Conservation (phyloP, 2,888 invertebrate genomes). For the Eupithecia insigniata region DNA sequence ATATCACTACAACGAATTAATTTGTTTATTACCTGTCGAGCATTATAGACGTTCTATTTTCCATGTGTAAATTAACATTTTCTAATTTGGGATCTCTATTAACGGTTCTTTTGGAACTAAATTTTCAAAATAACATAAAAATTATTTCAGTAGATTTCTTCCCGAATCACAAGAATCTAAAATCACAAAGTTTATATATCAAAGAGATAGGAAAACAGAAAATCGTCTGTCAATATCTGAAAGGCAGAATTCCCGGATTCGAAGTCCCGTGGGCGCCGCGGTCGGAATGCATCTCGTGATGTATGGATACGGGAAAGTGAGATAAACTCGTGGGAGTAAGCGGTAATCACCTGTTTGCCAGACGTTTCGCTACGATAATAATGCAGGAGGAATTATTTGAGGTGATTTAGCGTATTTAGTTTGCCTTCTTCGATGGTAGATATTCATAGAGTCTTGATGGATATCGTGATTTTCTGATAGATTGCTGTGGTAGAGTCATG, state of each 20-base stretch:
- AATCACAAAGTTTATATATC: constrained; percentile 10
- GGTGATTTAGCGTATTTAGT: not conserved
- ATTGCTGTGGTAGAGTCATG: not conserved
- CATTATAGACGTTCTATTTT: constrained; percentile 35
- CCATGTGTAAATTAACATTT: not conserved
- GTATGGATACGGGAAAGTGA: constrained; percentile 73
- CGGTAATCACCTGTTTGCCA: constrained; percentile 69
- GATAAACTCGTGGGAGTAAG: constrained; percentile 62
- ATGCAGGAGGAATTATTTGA: constrained; percentile 5
- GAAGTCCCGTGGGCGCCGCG: constrained; percentile 55
- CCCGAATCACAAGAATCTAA: not conserved
- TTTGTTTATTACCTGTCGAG: constrained; percentile 64
- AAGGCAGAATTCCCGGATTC: constrained; percentile 39
- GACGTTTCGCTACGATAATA: constrained; percentile 40
- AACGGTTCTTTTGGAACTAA: not conserved
- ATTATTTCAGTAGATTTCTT: not conserved
- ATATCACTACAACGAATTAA: constrained; percentile 76
- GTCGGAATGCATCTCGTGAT: constrained; percentile 73
- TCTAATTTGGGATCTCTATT: not conserved
- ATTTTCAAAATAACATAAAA: not conserved
- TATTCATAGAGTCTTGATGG: not conserved
- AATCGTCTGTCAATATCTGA: constrained; percentile 49
- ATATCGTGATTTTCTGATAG: not conserved
- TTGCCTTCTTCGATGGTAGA: not conserved
- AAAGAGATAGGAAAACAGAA: constrained; percentile 41